Percentiles rank a stretch among this genome's conserved stretches.
Evolutionary conservation across 2,113 vertebrate species (phyloP).

Genomic region (Tretioscincus oriximinensis): DNA sequence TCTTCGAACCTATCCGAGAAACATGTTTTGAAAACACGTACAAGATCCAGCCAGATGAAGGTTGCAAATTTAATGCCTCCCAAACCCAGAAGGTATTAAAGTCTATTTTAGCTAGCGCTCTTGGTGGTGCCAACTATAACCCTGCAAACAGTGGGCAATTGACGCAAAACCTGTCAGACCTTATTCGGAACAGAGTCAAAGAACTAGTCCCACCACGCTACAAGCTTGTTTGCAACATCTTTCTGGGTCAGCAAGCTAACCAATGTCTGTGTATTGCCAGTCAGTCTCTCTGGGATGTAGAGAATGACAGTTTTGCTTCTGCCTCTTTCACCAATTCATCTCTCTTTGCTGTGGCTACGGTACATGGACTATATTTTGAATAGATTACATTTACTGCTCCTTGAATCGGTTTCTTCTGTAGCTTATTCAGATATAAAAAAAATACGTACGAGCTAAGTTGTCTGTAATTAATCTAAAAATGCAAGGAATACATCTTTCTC

Average conservation of each 20-base stretch:
- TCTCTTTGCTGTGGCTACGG: constrained; percentile 76
- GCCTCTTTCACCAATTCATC: constrained; percentile 72
- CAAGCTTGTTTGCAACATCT: constrained; percentile 78
- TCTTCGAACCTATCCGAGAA: constrained; percentile 59
- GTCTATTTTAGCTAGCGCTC: constrained; percentile 28
- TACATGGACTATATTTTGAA: constrained; percentile 76
- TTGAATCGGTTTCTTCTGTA: neutral
- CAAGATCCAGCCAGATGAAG: constrained; percentile 57
- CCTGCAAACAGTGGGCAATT: constrained; percentile 46
- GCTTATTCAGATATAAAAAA: neutral
- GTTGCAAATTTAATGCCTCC: constrained; percentile 55
- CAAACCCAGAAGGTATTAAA: constrained; percentile 62
- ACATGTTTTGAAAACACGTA: constrained; percentile 66
- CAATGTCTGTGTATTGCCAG: constrained; percentile 74
- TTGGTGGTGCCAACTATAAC: constrained; percentile 57
- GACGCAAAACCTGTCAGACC: constrained; percentile 66
- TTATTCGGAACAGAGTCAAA: constrained; percentile 61
- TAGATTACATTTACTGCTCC: constrained; percentile 40
- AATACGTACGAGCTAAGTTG: neutral
- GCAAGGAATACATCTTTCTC: neutral
- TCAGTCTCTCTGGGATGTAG: constrained; percentile 68
- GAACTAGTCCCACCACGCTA: constrained; percentile 74
- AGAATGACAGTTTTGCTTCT: constrained; percentile 66
- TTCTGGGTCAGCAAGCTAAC: constrained; percentile 70
- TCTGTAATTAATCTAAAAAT: neutral